Evolutionary conservation across 2,113 vertebrate species (phyloP), one percentile per base, ranked within the genome.

Genomic region (Sakesphorus luctuosus): DNA sequence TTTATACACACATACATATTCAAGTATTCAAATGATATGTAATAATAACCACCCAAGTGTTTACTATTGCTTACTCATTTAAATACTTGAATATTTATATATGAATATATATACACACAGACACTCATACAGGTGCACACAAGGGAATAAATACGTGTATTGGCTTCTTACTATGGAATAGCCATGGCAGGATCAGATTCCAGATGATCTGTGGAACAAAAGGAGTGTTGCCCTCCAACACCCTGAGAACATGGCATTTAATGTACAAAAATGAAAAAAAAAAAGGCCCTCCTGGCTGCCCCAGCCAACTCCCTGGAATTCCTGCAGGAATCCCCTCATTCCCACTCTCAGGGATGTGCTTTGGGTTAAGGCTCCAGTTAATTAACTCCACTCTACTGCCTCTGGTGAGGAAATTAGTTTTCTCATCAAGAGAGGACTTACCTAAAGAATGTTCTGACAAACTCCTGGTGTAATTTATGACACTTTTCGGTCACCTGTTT

Each of bases 201-300:
- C 17, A 40, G 28, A 28, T 36, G 65, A 36, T 5, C 44, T 0
- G 1, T 26, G 31, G 46, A 24, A 53, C 36, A 44, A 33, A 74
- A 18, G 0, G 2, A 69, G 31, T 2, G 8, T 13, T 31, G 31
- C 17, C 18, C 52, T 68, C 33, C 50, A 46, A 31, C 53, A 43
- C 7, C 44, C 31, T 7, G 15, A 1, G 31, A 83, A 47, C 9
- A 1, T 0, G 14, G 62, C 12, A 24, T 40, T 68, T 52, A 10
- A 56, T 5, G 7, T 9, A 7, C 25, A 72, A 63, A 33, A 67
- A 47, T 29, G 5, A 10, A 20, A 15, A 20, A 33, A 73, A 35
- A n/a, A n/a, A n/a, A n/a, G 17, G 16, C 4, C 8, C 8, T 12
- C 6, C 11, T 15, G 3, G 3, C 16, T 43, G 3, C 2, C 33